phyloP scores from a whole-genome alignment of 1,140 invertebrate genomes.

The Dermatophagoides farinae region DNA sequence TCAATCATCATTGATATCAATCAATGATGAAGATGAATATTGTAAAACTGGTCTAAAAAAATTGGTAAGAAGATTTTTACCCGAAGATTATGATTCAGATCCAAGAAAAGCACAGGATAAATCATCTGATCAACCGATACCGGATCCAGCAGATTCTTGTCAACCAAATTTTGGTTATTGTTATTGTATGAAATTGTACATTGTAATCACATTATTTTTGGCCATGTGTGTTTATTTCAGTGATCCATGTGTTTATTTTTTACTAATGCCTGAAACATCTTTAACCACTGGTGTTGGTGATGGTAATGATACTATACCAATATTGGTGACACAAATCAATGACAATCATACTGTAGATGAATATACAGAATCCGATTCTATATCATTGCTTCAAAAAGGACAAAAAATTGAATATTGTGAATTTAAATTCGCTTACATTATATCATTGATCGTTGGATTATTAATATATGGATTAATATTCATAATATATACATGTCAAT shows the following conservation, averaged over 20 bases:
- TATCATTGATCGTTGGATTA: neutral
- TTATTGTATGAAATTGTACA: neutral
- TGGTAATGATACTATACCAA: neutral
- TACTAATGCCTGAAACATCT: neutral
- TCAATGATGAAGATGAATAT: too few relatives aligned
- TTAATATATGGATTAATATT: neutral
- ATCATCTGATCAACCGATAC: too few relatives aligned
- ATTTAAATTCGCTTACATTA: neutral
- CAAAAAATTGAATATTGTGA: neutral
- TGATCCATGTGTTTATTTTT: neutral
- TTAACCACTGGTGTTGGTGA: neutral
- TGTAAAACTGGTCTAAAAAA: too few relatives aligned
- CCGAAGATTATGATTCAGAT: too few relatives aligned
- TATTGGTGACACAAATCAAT: neutral
- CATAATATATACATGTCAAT: neutral
- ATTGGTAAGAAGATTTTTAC: too few relatives aligned
- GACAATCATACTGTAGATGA: neutral
- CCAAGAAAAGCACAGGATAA: too few relatives aligned
- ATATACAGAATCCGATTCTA: neutral
- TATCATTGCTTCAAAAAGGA: neutral
- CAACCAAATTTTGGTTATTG: neutral
- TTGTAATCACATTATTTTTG: neutral
- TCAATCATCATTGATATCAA: too few relatives aligned
- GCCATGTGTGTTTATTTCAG: neutral
- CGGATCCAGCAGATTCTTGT: too few relatives aligned